phyloP scores from a whole-genome alignment of 2,797 vertebrate species.

The Coreius guichenoti region DNA sequence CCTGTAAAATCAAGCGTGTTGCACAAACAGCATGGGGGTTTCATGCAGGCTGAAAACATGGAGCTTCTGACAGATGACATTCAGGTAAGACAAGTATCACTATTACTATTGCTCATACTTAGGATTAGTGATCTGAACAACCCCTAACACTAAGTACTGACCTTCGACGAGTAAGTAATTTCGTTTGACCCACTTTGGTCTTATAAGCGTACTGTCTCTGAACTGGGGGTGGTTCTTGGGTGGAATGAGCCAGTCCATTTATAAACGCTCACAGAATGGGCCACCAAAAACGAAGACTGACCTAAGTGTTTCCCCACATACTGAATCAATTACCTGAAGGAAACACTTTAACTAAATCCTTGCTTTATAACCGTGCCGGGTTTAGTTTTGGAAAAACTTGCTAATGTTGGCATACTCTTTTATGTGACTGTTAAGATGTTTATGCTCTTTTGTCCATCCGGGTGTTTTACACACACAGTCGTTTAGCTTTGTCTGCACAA shows the following conservation, averaged over 20 bases:
- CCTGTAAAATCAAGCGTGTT: slow-evolving; percentile 52
- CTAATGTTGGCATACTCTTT: slow-evolving; percentile 51
- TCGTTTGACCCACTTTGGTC: neutral
- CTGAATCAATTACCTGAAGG: slow-evolving; percentile 60
- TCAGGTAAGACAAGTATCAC: slow-evolving; percentile 18
- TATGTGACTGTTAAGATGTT: slow-evolving; percentile 48
- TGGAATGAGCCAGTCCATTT: neutral
- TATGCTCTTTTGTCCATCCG: slow-evolving; percentile 35
- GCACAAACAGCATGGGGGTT: neutral
- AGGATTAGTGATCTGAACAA: neutral
- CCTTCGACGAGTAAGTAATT: neutral
- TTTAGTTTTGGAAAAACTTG: slow-evolving; percentile 52
- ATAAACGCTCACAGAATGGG: neutral
- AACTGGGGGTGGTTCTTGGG: neutral
- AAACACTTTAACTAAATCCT: slow-evolving; percentile 57
- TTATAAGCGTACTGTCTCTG: neutral
- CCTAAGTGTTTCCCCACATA: slow-evolving; percentile 54
- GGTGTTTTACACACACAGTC: neutral
- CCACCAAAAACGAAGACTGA: slow-evolving; percentile 11
- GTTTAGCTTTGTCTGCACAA: slow-evolving; percentile 10
- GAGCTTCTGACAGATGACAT: neutral
- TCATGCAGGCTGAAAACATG: neutral
- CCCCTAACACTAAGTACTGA: neutral
- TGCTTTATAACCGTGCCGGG: slow-evolving; percentile 47
- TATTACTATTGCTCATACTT: neutral